Evolutionary conservation across 2,888 invertebrate species (phyloP), one percentile per base, ranked within the genome.

Genomic region (Drosophila macrospina): DNA sequence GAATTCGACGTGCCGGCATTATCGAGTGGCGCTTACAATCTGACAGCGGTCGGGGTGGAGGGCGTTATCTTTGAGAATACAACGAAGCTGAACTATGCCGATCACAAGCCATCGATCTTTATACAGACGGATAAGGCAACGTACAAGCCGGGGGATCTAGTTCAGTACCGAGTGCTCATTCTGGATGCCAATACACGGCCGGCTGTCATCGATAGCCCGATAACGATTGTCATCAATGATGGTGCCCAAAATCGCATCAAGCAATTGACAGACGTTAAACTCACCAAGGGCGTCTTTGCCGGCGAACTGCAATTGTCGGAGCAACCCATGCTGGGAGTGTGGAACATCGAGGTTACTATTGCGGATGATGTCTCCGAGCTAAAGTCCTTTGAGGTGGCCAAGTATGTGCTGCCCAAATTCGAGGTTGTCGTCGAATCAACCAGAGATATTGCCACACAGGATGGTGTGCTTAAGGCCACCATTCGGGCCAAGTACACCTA

Each of bases 121-220:
- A 95, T 98, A 70, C 98, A 98, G 91, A 98, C 98, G 0, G 98
- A 98, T 92, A 96, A 97, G 92, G 95, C 97, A 8, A 95, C 98
- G 71, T 98, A 98, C 92, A 96, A 97, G 90, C 98, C 98, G 0
- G 95, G 96, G 8, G 95, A 96, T 90, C 94, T 94, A 75, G 95
- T 99, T 26, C 94, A 95, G 91, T 98, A 97, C 92, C 84, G 91
- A 6, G 79, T 96, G 6, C 92, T 97, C 16, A 94, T 96, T 15
- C 92, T 97, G 48, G 95, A 96, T 89, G 94, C 96, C 0, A 94
- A 95, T 73, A 93, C 97, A 51, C 94, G 95, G 77, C 96, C 97
- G 91, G 88, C 87, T 2, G 73, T 74, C 11, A 68, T 90, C n/a
- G 74, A 78, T 5, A 80, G 80, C 24, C 94, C 89, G 0, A 80